A percentile compares a stretch with the other conserved stretches of the same genome.
Evolutionary conservation across 2,888 invertebrate genomes (phyloP).

Genomic region (Pachydiplax longipennis): DNA sequence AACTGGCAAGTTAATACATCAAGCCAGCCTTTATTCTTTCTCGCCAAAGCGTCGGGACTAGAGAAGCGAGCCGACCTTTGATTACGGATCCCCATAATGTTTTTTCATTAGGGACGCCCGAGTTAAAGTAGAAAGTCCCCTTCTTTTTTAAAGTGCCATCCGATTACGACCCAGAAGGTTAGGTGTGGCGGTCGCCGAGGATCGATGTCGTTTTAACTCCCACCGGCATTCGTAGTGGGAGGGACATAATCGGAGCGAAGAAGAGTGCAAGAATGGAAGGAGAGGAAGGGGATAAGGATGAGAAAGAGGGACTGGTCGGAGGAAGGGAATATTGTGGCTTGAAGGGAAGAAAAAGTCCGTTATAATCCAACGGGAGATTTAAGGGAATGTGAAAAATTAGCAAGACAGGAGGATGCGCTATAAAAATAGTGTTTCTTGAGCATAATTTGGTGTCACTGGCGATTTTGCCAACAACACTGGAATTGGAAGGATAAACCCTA

Average conservation of each 20-base stretch:
- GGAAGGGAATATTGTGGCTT: too few relatives aligned
- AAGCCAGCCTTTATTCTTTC: not conserved
- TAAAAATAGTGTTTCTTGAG: too few relatives aligned
- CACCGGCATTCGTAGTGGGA: not conserved
- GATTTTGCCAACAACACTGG: too few relatives aligned
- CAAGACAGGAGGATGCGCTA: too few relatives aligned
- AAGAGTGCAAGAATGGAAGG: not conserved
- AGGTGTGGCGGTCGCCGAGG: not conserved
- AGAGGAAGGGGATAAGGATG: too few relatives aligned
- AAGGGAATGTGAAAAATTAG: too few relatives aligned
- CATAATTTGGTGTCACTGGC: too few relatives aligned
- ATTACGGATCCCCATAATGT: not conserved
- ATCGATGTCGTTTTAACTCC: not conserved
- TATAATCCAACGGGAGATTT: too few relatives aligned
- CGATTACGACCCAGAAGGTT: not conserved
- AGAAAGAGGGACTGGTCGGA: too few relatives aligned
- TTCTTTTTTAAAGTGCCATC: not conserved
- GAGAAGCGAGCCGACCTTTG: not conserved
- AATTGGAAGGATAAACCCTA: too few relatives aligned
- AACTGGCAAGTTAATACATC: not conserved
- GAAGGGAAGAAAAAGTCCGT: not conserved
- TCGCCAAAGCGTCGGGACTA: not conserved
- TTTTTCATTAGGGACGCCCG: not conserved
- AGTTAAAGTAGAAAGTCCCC: not conserved
- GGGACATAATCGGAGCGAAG: not conserved